phyloP scores from a whole-genome alignment of 2,113 vertebrate genomes.

The Alligator sinensis region DNA sequence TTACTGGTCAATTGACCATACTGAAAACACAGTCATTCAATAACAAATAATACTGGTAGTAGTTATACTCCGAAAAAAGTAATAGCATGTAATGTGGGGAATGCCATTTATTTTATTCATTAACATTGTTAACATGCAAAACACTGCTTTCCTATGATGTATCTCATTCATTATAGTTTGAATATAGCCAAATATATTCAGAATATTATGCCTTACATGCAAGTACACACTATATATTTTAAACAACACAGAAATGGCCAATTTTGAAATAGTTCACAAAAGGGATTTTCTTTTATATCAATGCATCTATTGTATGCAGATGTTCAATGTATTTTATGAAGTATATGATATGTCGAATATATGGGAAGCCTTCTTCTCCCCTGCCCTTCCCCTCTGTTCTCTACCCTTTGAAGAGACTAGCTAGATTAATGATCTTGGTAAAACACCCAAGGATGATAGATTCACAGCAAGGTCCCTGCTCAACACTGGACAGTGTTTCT shows the following conservation, averaged over 20 bases:
- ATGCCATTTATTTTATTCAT: constrained; percentile 49
- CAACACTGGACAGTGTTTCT: neutral
- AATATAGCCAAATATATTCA: constrained; percentile 47
- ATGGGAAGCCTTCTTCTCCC: neutral
- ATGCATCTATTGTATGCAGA: constrained; percentile 31
- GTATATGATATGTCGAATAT: neutral
- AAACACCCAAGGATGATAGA: neutral
- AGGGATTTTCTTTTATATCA: constrained; percentile 31
- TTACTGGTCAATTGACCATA: no score
- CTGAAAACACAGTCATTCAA: neutral
- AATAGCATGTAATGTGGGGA: neutral
- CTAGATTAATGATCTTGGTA: neutral
- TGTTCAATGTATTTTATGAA: constrained; percentile 42
- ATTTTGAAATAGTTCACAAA: constrained; percentile 63
- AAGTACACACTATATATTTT: constrained; percentile 47
- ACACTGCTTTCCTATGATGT: constrained; percentile 33
- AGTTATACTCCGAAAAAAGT: constrained; percentile 50
- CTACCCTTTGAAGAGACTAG: neutral
- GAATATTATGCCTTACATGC: constrained; percentile 3
- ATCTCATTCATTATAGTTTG: constrained; percentile 49
- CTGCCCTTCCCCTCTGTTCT: neutral
- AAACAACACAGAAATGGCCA: constrained; percentile 52
- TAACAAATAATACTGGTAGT: constrained; percentile 17
- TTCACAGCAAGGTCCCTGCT: neutral
- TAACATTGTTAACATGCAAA: constrained; percentile 12